Evolutionary conservation across 2,113 vertebrate genomes (phyloP), one percentile per base, ranked within the genome.

Genomic region (Xenopus borealis): DNA sequence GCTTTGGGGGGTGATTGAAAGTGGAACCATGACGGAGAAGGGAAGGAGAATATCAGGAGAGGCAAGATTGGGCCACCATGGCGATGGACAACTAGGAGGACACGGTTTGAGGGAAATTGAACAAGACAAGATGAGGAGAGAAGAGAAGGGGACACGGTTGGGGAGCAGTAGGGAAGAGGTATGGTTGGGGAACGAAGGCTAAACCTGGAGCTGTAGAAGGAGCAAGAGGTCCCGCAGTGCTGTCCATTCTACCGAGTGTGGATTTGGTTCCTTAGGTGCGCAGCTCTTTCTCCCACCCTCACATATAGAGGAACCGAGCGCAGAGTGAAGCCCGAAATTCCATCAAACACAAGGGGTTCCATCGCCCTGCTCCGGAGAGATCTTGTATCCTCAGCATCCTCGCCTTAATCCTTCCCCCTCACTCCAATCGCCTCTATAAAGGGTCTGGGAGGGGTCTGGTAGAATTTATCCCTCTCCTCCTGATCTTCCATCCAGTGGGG

Each of bases 401-500:
- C 62, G 62, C 55, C 79, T 69, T 17, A 62, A 78, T 78, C 82
- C 81, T 86, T 85, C 82, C 87, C 84, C 85, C 88, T 83, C 79
- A 81, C 83, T 86, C 80, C 82, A 80, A 57, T 27, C 81, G 81
- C 83, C 84, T 86, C 84, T 86, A 86, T 88, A 86, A 86, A 83
- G 83, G 84, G 85, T 85, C 83, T 88, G 83, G 81, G 84, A 85
- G 84, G 82, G 86, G 89, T 89, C 91, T 91, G 90, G 84, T 86
- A 87, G 85, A 84, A 87, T 88, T 89, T 85, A 89, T 90, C 87
- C 90, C 86, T 90, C 90, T 92, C 89, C 93, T 94, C 91, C 91
- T 90, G 90, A 92, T 92, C 91, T 91, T 94, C 92, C 92, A 90
- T 89, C 85, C 88, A 84, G 87, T 88, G 88, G 88, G 85, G 84